Evolutionary conservation across 1,140 invertebrate genomes (phyloP).

Genomic region (Tenebrio molitor): DNA sequence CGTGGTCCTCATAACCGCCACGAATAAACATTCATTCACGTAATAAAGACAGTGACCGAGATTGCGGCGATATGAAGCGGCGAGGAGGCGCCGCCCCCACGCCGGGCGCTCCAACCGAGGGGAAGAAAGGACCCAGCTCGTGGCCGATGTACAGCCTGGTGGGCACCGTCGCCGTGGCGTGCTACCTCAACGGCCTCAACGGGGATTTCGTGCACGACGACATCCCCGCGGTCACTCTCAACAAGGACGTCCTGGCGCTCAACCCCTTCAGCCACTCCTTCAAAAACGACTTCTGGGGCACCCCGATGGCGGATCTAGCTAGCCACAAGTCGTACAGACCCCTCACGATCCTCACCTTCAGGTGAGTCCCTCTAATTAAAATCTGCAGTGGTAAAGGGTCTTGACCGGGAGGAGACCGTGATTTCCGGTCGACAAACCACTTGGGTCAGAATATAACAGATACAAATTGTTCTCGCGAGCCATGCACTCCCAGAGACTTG

Average conservation of each 20-base stretch:
- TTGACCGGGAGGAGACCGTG: too few species aligned
- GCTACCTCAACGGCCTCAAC: slow-evolving; percentile 83
- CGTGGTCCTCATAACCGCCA: slow-evolving; percentile 48
- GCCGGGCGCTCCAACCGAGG: slow-evolving; percentile 38
- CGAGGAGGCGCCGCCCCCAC: slow-evolving; percentile 25
- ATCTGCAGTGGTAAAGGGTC: too few species aligned
- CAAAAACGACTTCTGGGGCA: slow-evolving; percentile 93
- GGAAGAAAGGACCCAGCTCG: slow-evolving; percentile 54
- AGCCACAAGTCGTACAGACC: slow-evolving; percentile 91
- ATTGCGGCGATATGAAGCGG: slow-evolving; percentile 50
- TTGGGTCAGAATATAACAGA: neutral
- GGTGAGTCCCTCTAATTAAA: slow-evolving; percentile 74
- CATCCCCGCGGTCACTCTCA: slow-evolving; percentile 87
- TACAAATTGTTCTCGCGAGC: too few species aligned
- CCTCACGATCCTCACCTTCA: slow-evolving; percentile 85
- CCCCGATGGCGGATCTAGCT: slow-evolving; percentile 84
- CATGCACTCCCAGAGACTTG: too few species aligned
- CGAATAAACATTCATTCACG: slow-evolving; percentile 52
- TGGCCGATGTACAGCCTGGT: slow-evolving; percentile 73
- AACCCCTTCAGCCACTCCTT: slow-evolving; percentile 78
- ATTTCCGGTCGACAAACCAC: neutral
- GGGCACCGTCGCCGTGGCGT: slow-evolving; percentile 75
- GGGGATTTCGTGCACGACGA: slow-evolving; percentile 95
- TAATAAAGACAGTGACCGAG: slow-evolving; percentile 51
- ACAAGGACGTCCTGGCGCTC: slow-evolving; percentile 84